These are phyloP conservation scores for Phodopus roborovskii DNA, from an alignment of 2,113 vertebrate genomes.

Conservation along the genomic window DNA sequence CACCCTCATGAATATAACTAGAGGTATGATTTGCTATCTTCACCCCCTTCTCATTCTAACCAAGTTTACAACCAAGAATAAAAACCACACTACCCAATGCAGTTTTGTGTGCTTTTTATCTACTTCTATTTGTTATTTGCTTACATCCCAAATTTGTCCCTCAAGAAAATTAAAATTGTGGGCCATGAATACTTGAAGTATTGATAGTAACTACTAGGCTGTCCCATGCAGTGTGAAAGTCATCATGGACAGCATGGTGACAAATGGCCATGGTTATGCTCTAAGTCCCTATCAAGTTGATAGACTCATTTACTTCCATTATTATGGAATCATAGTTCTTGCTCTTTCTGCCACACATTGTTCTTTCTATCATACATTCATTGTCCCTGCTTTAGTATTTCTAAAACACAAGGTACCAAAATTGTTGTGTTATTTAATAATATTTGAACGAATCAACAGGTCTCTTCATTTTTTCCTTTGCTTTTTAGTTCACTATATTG, in stretches of 20 bases:
- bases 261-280: background rate
- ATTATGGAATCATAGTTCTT: background rate
- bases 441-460: background rate
- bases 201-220: background rate
- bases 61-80: background rate
- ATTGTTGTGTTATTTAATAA: background rate
- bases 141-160: background rate
- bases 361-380: background rate
- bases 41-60: background rate
- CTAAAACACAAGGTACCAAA: background rate
- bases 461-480: background rate
- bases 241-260: background rate
- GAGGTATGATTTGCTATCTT: background rate
- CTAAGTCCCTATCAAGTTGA: background rate
- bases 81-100: background rate
- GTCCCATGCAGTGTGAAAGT: background rate
- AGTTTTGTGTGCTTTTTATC: background rate
- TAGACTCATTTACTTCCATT: background rate
- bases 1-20: background rate
- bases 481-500: background rate
- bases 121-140: conserved; percentile 6
- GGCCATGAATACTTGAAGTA: background rate
- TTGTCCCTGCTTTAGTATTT: background rate
- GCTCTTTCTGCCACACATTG: background rate
- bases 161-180: background rate